A percentile compares a stretch with the other conserved stretches of the same genome.
Conservation (phyloP, 2,113 vertebrate species). For the Burhinus bistriatus region DNA sequence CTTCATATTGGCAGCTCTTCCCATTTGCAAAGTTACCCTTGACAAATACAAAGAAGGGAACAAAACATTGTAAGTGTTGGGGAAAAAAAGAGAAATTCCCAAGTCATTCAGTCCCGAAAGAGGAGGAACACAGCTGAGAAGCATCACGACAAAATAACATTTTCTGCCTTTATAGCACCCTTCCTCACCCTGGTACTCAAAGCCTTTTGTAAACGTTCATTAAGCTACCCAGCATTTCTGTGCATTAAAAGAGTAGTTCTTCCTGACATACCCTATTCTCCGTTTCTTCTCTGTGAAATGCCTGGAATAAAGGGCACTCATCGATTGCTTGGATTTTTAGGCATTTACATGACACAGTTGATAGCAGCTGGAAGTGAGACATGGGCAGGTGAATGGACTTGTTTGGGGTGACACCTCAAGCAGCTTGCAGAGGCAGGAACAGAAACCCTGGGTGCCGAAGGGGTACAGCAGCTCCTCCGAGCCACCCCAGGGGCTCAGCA, state of each 20-base stretch:
- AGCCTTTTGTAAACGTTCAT: background rate
- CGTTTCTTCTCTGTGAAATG: background rate
- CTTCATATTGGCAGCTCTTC: background rate
- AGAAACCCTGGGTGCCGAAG: background rate
- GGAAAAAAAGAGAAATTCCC: background rate
- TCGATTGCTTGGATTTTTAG: background rate
- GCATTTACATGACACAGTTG: background rate
- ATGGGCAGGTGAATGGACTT: background rate
- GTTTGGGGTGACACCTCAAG: rapidly evolving
- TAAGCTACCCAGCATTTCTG: background rate
- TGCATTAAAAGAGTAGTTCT: background rate
- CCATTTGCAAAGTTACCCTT: background rate
- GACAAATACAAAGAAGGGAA: background rate
- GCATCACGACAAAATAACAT: background rate
- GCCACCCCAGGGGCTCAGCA: background rate
- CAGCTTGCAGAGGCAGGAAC: background rate
- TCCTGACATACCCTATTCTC: background rate
- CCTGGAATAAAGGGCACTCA: background rate
- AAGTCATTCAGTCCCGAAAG: background rate
- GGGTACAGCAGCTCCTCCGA: background rate
- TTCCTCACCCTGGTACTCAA: background rate
- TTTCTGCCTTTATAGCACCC: background rate
- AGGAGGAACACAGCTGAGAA: background rate
- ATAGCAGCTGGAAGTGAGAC: background rate
- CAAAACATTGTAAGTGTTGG: background rate